Conservation (phyloP, 2,888 invertebrate species). For the Polyommatus iphigenia region DNA sequence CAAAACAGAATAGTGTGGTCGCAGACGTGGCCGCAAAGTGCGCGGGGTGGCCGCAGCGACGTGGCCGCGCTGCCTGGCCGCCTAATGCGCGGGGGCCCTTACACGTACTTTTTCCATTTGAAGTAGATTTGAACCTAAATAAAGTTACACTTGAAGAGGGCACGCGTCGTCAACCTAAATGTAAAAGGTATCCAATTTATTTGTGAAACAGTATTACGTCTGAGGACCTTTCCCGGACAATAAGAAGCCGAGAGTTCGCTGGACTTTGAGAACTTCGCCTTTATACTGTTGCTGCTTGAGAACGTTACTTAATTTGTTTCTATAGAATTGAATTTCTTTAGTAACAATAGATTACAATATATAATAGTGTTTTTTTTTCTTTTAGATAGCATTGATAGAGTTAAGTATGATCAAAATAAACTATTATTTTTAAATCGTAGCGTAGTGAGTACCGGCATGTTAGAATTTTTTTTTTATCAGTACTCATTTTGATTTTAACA, state of each 20-base stretch:
- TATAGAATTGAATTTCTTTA: not conserved
- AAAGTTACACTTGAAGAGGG: not conserved
- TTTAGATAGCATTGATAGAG: too few relatives aligned
- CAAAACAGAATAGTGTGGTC: too few relatives aligned
- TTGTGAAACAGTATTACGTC: conserved; percentile 19
- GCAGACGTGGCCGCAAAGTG: too few relatives aligned
- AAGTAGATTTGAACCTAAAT: not conserved
- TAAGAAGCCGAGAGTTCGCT: not conserved
- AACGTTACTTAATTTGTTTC: not conserved
- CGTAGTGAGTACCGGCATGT: too few relatives aligned
- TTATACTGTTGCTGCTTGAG: not conserved
- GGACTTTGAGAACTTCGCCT: conserved; percentile 8
- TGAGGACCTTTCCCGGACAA: conserved; percentile 2
- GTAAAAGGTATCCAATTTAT: conserved; percentile 22
- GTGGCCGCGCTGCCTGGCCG: too few relatives aligned
- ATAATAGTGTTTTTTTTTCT: too few relatives aligned
- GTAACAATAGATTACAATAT: not conserved
- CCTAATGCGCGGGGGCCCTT: too few relatives aligned
- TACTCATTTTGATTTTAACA: too few relatives aligned
- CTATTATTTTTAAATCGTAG: too few relatives aligned
- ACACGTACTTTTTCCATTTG: not conserved
- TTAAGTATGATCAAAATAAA: too few relatives aligned
- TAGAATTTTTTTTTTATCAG: too few relatives aligned
- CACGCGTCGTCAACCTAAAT: not conserved
- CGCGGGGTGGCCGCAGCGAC: too few relatives aligned